Evolutionary conservation across 2,888 invertebrate species (phyloP).

Genomic region (Drosophila nr. medialis): DNA sequence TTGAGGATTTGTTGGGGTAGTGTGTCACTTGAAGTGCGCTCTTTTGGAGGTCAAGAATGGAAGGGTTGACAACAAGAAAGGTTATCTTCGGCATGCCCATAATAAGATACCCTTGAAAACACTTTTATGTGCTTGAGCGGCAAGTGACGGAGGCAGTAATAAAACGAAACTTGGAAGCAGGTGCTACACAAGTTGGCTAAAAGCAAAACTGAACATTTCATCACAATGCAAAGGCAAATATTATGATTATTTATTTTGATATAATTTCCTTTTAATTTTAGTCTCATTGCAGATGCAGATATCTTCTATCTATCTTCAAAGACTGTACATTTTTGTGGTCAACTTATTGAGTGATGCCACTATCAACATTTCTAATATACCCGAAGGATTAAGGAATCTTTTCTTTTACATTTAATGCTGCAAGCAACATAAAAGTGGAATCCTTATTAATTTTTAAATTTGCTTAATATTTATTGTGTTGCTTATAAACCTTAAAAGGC

Average conservation of each 20-base stretch:
- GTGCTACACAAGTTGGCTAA: background rate
- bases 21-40: slow-evolving; percentile 10
- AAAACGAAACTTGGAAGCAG: background rate
- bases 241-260: background rate
- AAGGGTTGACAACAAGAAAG: background rate
- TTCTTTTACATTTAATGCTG: too few relatives aligned
- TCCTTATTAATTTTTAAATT: too few relatives aligned
- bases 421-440: too few relatives aligned
- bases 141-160: background rate
- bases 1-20: slow-evolving; percentile 15
- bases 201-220: background rate
- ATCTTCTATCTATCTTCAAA: too few relatives aligned
- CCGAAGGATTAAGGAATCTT: too few relatives aligned
- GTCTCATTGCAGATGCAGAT: too few relatives aligned
- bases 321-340: background rate
- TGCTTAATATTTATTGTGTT: too few relatives aligned
- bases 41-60: background rate
- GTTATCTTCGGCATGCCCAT: background rate
- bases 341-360: background rate
- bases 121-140: background rate
- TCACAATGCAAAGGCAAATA: too few relatives aligned
- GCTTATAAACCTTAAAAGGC: too few relatives aligned
- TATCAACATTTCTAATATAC: background rate
- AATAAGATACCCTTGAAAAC: background rate
- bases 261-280: too few relatives aligned